Conservation (phyloP, 2,113 vertebrate species). For the Himantopus leucocephalus region DNA sequence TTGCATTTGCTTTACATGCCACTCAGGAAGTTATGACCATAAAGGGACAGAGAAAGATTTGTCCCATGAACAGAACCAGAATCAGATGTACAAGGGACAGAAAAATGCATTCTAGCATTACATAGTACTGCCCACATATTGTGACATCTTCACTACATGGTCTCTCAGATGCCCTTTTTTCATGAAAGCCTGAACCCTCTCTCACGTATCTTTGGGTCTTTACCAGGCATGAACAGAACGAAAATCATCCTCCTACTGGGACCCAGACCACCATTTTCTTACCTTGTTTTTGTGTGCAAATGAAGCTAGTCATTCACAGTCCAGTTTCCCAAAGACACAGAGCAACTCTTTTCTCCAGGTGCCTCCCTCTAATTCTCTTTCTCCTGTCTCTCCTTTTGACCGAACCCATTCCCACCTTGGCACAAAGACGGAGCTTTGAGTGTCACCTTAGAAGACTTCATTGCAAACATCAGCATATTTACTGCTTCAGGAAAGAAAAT, state of each 20-base stretch:
- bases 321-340: background rate
- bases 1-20: background rate
- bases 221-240: background rate
- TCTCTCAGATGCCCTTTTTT: background rate
- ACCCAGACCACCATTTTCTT: background rate
- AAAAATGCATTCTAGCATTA: background rate
- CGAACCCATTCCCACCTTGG: too few species aligned
- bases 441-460: background rate
- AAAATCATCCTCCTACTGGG: background rate
- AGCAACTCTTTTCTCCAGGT: background rate
- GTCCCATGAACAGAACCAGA: background rate
- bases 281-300: background rate
- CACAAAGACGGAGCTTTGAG: background rate
- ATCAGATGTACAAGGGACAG: background rate
- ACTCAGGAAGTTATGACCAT: background rate
- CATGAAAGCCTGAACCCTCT: background rate
- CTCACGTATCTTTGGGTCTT: background rate
- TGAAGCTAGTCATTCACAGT: background rate
- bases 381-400: background rate
- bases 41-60: background rate
- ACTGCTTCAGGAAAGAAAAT: background rate
- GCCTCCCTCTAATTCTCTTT: background rate
- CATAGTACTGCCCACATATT: background rate
- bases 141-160: background rate
- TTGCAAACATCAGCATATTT: background rate